A percentile compares a stretch with the other conserved stretches of the same genome.
These are phyloP conservation scores for Pampus argenteus DNA, from an alignment of 2,797 vertebrate genomes.

Conservation along the genomic window DNA sequence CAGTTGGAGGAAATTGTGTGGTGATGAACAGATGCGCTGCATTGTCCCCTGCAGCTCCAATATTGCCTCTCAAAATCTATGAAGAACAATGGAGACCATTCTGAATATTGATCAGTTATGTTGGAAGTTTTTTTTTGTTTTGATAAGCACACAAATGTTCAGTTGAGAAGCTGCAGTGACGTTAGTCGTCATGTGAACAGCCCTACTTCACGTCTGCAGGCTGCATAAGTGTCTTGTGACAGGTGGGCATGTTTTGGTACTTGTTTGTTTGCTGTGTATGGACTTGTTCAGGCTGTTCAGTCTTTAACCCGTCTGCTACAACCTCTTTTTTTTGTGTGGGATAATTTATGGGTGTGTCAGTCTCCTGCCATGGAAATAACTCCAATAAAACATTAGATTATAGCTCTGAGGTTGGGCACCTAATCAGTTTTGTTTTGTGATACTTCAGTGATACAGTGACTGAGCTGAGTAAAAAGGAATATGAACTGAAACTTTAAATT, in stretches of 20 bases:
- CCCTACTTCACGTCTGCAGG: slow-evolving; percentile 1
- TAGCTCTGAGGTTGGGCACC: background rate
- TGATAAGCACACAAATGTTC: slow-evolving; percentile 20
- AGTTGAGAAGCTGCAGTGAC: background rate
- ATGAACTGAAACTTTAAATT: too few species aligned
- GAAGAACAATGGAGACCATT: slow-evolving; percentile 36
- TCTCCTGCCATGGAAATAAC: background rate
- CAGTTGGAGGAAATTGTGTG: slow-evolving; percentile 29
- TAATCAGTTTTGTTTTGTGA: too few species aligned
- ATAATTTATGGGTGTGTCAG: slow-evolving; percentile 10
- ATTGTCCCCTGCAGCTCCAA: slow-evolving; percentile 31
- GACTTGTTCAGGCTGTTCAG: slow-evolving; percentile 17
- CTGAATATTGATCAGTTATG: slow-evolving; percentile 37
- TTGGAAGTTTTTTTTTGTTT: slow-evolving; percentile 35
- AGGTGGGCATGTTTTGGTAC: slow-evolving; percentile 1
- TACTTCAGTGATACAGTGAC: too few species aligned
- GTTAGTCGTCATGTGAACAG: background rate
- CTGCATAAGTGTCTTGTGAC: background rate
- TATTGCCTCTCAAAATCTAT: slow-evolving; percentile 16
- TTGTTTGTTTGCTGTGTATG: slow-evolving; percentile 22
- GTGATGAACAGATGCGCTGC: slow-evolving; percentile 40
- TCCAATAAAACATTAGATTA: background rate
- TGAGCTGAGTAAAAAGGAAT: too few species aligned
- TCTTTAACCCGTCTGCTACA: background rate
- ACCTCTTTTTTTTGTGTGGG: background rate